Base-by-base conservation (phyloP, 2,888 invertebrate species). In the Slavum lentiscoides region DNA sequence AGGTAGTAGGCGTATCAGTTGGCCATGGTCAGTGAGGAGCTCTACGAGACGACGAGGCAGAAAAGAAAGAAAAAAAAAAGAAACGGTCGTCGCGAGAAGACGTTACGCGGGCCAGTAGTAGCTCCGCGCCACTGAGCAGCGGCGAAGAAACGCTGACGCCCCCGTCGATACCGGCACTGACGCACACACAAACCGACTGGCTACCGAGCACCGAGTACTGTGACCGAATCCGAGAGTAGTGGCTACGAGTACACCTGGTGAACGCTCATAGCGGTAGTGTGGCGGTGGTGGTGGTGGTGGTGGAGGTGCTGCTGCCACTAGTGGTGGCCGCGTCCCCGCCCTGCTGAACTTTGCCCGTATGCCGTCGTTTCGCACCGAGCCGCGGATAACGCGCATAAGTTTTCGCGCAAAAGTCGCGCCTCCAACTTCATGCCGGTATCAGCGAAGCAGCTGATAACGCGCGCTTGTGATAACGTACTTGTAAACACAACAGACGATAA, bases 271-370 rank as follows among this genome's bases (percentile, higher is more conserved):
- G 49, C 43, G 15, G 66, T 9, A 30, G n/a, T n/a, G 58, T 62
- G 43, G 43, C 21, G 19, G 53, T 55, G n/a, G 19, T 55, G 23
- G 69, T 7, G 17, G n/a, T 39, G 39, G 39, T 39, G 8, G 39
- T 8, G 39, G 43, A 4, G 2, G 43, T 69, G 55, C 23, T 39
- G 37, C 23, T 23, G 37, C 1, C 23, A 58, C 61, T 49, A n/a
- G 11, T 23, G 30, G 49, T 37, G 49, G 21, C 9, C 59, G 30
- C 76, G 77, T 77, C 77, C 69, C 77, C 69, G 77, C 77, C 76
- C 68, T 62, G 21, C 15, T 70, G 77, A 77, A 77, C 69, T 62
- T 77, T 62, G 43, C 43, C 1, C 43, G 39, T 6, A 8, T 11
- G 37, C 30, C 37, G 30, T 55, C 37, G 76, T 76, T 69, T 68